Evolutionary conservation across 2,113 vertebrate species (phyloP).

Genomic region (Dicrurus megarhynchus): DNA sequence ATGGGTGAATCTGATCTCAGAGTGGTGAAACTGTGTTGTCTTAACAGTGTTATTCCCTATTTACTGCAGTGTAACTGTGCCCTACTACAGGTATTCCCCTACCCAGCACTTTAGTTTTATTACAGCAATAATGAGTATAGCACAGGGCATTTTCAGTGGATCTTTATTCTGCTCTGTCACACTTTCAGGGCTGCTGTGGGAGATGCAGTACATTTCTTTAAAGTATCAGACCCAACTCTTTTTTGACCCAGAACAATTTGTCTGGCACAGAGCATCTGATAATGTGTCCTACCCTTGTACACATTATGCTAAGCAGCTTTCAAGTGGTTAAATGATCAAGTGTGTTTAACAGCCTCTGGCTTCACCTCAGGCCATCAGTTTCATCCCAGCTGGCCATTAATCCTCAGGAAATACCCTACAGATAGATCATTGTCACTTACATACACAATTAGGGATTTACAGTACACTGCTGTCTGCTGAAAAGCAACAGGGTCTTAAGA

Average conservation of each 20-base stretch:
- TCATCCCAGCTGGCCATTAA: background rate
- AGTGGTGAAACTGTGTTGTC: background rate
- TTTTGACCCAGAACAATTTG: background rate
- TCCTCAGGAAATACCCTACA: background rate
- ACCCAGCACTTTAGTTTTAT: slow-evolving; percentile 1
- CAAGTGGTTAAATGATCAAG: slow-evolving; percentile 25
- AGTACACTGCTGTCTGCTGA: background rate
- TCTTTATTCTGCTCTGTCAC: background rate
- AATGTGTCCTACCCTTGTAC: background rate
- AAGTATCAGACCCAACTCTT: background rate
- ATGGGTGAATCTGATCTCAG: background rate
- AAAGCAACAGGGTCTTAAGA: background rate
- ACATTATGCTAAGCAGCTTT: background rate
- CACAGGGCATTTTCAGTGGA: background rate
- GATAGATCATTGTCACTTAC: background rate
- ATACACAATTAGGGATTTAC: background rate
- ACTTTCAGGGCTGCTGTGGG: background rate
- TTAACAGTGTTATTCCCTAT: background rate
- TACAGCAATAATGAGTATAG: background rate
- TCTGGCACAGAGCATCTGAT: background rate
- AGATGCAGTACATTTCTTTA: background rate
- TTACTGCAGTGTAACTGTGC: background rate
- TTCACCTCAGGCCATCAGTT: background rate
- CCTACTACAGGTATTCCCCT: background rate
- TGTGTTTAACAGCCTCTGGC: background rate